Evolutionary conservation across 1,140 invertebrate species (phyloP), one percentile per base, ranked within the genome.

Genomic region (Polypedilum vanderplanki): DNA sequence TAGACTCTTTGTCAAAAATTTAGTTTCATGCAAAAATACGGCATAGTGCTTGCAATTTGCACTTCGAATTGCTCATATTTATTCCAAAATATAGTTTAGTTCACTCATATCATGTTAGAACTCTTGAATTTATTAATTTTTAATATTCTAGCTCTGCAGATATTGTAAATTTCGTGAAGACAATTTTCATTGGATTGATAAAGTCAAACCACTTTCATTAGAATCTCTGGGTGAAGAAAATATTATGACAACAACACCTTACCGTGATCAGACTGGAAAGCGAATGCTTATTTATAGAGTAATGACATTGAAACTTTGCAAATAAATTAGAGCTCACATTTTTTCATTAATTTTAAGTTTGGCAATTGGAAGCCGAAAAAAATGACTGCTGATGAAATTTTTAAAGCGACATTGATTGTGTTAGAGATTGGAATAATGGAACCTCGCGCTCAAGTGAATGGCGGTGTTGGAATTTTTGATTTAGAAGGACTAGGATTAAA

Each of bases 81-180:
- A n/a, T n/a, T n/a, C n/a, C n/a, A n/a, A n/a, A n/a, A n/a, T n/a
- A n/a, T n/a, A n/a, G n/a, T n/a, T n/a, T n/a, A n/a, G n/a, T n/a
- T n/a, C n/a, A n/a, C n/a, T n/a, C n/a, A n/a, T n/a, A n/a, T n/a
- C n/a, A n/a, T n/a, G n/a, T n/a, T n/a, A n/a, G n/a, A n/a, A n/a
- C n/a, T n/a, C n/a, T n/a, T n/a, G n/a, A n/a, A n/a, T n/a, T n/a
- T n/a, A n/a, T n/a, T n/a, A 41, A 75, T 75, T 74, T 77, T 77
- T 78, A 75, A 74, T 64, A 41, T 85, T 85, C 65, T 83, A 93
- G 91, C 83, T 93, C 76, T 88, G 88, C 41, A 91, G 90, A 78
- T 94, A 93, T 79, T 90, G 88, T 78, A 85, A 86, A 70, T 93
- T 93, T 79, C 90, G 89, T 78, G 88, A 91, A 79, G 87, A 90